These are phyloP conservation scores for Automeris io DNA, from an alignment of 2,888 invertebrate species.

Conservation along the genomic window DNA sequence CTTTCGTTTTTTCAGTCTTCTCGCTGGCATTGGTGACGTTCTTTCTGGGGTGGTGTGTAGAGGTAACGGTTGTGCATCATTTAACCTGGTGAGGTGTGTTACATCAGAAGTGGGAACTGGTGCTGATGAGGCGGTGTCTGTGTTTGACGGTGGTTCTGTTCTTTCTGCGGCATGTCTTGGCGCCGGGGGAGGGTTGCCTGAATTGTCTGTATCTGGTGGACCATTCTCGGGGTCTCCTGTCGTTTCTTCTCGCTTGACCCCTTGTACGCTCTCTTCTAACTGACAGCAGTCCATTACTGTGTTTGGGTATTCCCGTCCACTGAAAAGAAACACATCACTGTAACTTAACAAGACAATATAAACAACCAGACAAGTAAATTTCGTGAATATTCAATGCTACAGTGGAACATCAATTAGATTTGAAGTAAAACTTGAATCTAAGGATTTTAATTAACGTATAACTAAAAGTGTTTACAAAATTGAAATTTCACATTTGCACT, in stretches of 20 bases:
- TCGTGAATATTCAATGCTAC: neutral
- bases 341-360: neutral
- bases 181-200: constrained; percentile 56
- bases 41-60: constrained; percentile 59
- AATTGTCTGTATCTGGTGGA: constrained; percentile 88
- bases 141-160: constrained; percentile 55
- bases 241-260: constrained; percentile 90
- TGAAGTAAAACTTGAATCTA: no score
- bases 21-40: constrained; percentile 79
- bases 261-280: constrained; percentile 87
- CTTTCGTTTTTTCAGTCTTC: constrained; percentile 75
- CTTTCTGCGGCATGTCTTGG: constrained; percentile 56
- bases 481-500: no score
- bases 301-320: constrained; percentile 92
- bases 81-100: constrained; percentile 63
- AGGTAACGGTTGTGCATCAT: constrained; percentile 59
- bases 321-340: constrained; percentile 37
- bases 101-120: constrained; percentile 62
- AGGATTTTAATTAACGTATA: no score
- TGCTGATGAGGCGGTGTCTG: constrained; percentile 58
- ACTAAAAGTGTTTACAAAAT: no score
- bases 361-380: neutral
- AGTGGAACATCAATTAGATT: no score
- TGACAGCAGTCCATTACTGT: constrained; percentile 96
- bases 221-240: constrained; percentile 91